Percentiles rank a stretch among this genome's conserved stretches.
These are phyloP conservation scores for Cyanoramphus novaezelandiae DNA, from an alignment of 2,113 vertebrate genomes.

Conservation along the genomic window DNA sequence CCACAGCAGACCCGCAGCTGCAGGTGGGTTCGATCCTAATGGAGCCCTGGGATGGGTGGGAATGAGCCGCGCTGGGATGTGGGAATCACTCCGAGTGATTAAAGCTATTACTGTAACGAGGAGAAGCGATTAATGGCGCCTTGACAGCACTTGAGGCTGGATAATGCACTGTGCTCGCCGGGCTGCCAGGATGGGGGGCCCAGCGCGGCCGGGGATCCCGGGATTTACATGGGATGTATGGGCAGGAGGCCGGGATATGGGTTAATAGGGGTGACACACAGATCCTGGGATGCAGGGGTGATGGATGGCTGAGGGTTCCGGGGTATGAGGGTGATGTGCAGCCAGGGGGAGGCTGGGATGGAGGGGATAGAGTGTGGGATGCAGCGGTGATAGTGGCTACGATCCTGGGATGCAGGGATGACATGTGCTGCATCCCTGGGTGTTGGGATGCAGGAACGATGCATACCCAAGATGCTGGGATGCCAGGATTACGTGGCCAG, in stretches of 20 bases:
- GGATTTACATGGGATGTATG: rapidly evolving
- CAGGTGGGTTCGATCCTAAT: conserved; percentile 13
- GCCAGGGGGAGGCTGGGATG: not conserved
- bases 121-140: conserved; percentile 31
- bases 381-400: not conserved
- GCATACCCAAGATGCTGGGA: not conserved
- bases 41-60: not conserved
- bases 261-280: rapidly evolving
- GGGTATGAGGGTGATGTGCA: rapidly evolving
- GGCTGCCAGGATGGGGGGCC: not conserved
- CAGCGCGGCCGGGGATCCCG: not conserved
- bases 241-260: rapidly evolving
- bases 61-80: not conserved
- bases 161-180: not conserved
- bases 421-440: no score
- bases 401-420: not conserved
- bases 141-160: not conserved
- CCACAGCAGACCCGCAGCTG: not conserved
- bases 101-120: conserved; percentile 39
- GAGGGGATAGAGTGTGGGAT: not conserved
- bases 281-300: not conserved
- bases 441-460: no score
- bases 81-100: conserved; percentile 57
- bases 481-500: not conserved
- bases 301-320: not conserved